These are phyloP conservation scores for Trigoniulus corallinus DNA, from an alignment of 1,140 invertebrate species.

Conservation along the genomic window DNA sequence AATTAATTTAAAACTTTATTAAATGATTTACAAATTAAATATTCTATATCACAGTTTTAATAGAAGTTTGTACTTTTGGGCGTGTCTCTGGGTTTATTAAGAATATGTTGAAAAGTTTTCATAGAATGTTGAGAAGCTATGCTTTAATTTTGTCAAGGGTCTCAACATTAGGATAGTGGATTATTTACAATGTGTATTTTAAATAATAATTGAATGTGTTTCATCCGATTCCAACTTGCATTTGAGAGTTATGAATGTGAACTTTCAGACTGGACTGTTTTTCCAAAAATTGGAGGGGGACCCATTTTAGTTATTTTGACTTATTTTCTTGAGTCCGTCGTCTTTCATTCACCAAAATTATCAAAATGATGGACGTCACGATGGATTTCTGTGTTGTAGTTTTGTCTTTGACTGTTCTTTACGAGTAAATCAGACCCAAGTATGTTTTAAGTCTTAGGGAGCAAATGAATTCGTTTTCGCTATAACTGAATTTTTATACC, in stretches of 20 bases:
- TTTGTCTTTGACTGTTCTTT: not conserved
- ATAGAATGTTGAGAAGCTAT: too few species aligned
- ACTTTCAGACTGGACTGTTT: constrained; percentile 19
- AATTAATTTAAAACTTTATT: too few species aligned
- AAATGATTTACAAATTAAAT: too few species aligned
- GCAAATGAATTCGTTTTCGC: not conserved
- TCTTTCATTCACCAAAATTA: not conserved
- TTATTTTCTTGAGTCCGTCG: constrained; percentile 32
- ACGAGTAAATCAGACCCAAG: not conserved
- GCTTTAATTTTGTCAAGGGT: too few species aligned
- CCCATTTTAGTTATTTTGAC: constrained; percentile 55
- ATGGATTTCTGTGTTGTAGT: too few species aligned
- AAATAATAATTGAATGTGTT: constrained; percentile 14
- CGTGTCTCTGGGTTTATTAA: too few species aligned
- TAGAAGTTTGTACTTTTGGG: too few species aligned
- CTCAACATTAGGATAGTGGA: too few species aligned
- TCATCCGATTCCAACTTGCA: constrained; percentile 15
- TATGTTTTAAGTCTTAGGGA: not conserved
- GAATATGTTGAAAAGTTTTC: too few species aligned
- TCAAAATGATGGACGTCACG: too few species aligned
- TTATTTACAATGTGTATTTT: too few species aligned
- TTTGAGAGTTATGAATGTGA: constrained; percentile 6
- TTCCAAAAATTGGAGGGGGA: constrained; percentile 38
- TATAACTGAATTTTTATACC: not conserved
- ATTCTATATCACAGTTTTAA: too few species aligned